phyloP scores from a whole-genome alignment of 2,797 vertebrate species.

The Acanthurus leucopareius region DNA sequence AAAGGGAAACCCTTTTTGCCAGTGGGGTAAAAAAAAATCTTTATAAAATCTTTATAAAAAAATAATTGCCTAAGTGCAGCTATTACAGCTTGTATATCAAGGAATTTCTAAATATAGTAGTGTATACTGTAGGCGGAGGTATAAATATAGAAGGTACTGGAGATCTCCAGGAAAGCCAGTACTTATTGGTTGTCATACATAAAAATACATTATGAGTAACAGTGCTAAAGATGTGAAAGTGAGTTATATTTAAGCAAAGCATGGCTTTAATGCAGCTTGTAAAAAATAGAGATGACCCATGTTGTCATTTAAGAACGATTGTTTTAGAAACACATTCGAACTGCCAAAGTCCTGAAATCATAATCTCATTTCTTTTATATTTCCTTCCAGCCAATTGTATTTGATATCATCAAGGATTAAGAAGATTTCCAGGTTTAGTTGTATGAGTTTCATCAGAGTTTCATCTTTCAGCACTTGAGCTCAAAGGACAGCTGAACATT shows the following conservation, averaged over 20 bases:
- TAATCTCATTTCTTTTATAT: background rate
- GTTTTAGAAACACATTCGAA: background rate
- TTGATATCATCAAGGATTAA: constrained; percentile 10
- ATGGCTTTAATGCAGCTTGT: background rate
- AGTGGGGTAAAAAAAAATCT: background rate
- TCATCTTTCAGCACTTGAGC: constrained; percentile 74
- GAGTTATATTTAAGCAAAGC: constrained; percentile 3
- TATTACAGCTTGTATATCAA: background rate
- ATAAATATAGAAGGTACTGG: background rate
- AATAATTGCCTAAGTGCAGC: background rate
- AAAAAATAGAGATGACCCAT: background rate
- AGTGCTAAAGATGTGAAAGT: background rate
- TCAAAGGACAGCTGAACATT: constrained; percentile 77
- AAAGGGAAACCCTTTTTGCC: background rate
- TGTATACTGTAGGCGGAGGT: constrained; percentile 6
- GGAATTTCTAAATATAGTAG: background rate
- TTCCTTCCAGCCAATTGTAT: constrained; percentile 6
- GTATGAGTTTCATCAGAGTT: constrained; percentile 48
- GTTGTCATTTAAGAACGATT: background rate
- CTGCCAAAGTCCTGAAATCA: background rate
- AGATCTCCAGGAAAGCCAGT: constrained; percentile 6
- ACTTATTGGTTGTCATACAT: background rate
- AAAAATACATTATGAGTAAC: background rate
- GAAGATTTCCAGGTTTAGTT: constrained; percentile 47
- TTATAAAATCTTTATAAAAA: background rate